Evolutionary conservation across 2,888 invertebrate species (phyloP).

Genomic region (Dysmachus trigonus): DNA sequence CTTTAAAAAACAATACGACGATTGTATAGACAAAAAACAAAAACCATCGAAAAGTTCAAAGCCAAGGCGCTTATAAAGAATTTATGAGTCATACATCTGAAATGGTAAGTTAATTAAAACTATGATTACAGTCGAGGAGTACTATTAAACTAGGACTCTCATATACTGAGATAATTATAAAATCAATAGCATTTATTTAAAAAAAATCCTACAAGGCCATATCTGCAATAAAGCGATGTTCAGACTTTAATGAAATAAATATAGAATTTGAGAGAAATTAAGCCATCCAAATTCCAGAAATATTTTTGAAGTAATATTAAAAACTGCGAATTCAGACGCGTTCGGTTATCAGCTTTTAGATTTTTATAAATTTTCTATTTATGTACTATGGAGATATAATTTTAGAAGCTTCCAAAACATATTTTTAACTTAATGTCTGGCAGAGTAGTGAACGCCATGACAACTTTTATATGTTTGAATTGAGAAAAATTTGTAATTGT

Average conservation of each 20-base stretch:
- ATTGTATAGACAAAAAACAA: not conserved
- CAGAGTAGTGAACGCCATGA: too few relatives aligned
- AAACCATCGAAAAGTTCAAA: not conserved
- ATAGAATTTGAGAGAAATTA: not conserved
- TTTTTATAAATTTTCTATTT: not conserved
- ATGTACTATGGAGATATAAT: not conserved
- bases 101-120: not conserved
- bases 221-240: not conserved
- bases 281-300: not conserved
- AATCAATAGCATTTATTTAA: not conserved
- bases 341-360: not conserved
- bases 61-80: not conserved
- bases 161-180: not conserved
- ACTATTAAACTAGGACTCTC: not conserved
- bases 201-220: not conserved
- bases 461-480: too few relatives aligned
- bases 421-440: not conserved
- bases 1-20: not conserved
- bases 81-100: not conserved
- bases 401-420: not conserved
- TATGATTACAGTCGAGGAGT: not conserved
- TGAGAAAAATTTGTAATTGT: too few relatives aligned
- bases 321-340: not conserved
- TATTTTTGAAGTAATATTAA: not conserved
- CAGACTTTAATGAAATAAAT: not conserved